phyloP scores from a whole-genome alignment of 2,113 vertebrate species.

The Saccopteryx bilineata region DNA sequence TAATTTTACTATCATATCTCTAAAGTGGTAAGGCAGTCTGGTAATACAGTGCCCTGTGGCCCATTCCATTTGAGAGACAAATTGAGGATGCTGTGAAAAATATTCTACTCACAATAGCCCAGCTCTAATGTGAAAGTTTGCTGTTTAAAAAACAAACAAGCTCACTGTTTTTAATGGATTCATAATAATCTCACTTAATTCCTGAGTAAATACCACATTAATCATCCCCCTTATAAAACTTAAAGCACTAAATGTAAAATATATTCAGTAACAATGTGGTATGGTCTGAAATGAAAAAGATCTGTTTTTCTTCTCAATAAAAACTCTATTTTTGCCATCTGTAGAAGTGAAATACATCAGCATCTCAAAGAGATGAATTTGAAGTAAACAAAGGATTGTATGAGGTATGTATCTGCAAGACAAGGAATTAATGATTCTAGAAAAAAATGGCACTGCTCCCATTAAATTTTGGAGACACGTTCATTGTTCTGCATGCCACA shows the following conservation, averaged over 20 bases:
- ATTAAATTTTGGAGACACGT: constrained; percentile 75
- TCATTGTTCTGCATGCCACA: constrained; percentile 73
- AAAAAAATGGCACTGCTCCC: constrained; percentile 68
- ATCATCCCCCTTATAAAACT: constrained; percentile 59
- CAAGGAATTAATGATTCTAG: constrained; percentile 83
- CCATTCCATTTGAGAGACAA: constrained; percentile 50
- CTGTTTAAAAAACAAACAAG: constrained; percentile 55
- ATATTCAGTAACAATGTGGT: not conserved
- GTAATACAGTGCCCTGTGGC: constrained; percentile 2
- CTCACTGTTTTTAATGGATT: not conserved
- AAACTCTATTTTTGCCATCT: constrained; percentile 63
- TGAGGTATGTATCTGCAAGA: constrained; percentile 77
- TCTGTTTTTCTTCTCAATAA: constrained; percentile 62
- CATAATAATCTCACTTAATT: constrained; percentile 50
- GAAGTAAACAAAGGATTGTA: constrained; percentile 80
- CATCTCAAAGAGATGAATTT: constrained; percentile 73
- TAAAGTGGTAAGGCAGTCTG: not conserved
- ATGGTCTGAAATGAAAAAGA: constrained; percentile 61
- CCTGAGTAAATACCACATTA: constrained; percentile 57
- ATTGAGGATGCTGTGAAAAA: constrained; percentile 43
- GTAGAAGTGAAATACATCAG: constrained; percentile 56
- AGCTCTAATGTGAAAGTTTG: constrained; percentile 31
- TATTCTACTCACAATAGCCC: not conserved
- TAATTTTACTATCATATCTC: constrained; percentile 40
- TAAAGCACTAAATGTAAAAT: constrained; percentile 70